Evolutionary conservation across 1,140 invertebrate genomes (phyloP).

Genomic region (Luehdorfia chinensis): DNA sequence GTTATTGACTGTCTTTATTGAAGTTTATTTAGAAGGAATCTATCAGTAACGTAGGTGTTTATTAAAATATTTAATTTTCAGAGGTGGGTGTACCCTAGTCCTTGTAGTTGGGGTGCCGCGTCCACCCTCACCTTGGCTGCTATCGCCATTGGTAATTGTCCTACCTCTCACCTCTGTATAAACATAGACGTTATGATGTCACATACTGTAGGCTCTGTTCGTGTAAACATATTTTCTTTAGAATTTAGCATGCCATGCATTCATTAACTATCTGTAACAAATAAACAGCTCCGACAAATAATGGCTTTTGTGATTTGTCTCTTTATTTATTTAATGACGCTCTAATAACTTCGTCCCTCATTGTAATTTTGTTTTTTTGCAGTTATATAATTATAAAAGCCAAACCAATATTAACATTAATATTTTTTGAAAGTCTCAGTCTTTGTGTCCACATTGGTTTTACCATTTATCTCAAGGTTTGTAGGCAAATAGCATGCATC

Average conservation of each 20-base stretch:
- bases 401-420: too few relatives aligned
- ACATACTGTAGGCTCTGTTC: constrained; percentile 11
- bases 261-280: constrained; percentile 10
- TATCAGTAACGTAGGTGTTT: too few relatives aligned
- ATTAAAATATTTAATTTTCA: constrained; percentile 31
- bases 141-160: constrained; percentile 35
- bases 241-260: constrained; percentile 4
- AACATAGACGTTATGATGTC: constrained; percentile 10
- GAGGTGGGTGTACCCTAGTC: constrained; percentile 40
- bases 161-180: constrained; percentile 21
- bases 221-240: constrained; percentile 21
- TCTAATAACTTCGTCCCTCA: too few relatives aligned
- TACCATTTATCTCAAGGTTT: constrained; percentile 20
- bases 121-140: constrained; percentile 36
- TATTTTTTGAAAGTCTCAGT: too few relatives aligned
- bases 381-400: too few relatives aligned
- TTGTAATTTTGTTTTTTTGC: too few relatives aligned
- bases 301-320: too few relatives aligned
- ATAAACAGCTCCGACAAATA: background rate
- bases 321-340: too few relatives aligned
- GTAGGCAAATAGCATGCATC: constrained; percentile 8
- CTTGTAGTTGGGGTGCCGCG: constrained; percentile 36
- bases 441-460: background rate
- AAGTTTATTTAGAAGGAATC: too few relatives aligned
- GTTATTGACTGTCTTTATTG: too few relatives aligned